Base-by-base conservation (phyloP, 2,888 invertebrate genomes). In the Crepidodera aurea region DNA sequence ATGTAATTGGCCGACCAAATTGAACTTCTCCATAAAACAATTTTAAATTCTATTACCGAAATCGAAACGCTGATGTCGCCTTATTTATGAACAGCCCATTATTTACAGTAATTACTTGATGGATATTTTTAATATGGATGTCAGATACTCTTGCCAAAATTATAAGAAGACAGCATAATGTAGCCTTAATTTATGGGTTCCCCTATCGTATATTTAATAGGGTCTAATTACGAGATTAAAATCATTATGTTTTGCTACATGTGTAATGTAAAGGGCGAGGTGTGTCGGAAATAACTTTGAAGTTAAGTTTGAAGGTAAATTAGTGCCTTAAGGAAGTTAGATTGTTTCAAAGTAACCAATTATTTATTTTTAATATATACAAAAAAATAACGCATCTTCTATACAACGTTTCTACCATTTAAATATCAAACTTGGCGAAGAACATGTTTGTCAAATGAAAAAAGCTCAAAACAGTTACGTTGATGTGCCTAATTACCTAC, bases 31-130 rank as follows among this genome's bases (percentile, higher is more conserved):
- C 48, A 48, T 48, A 48, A 48, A 48, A 48, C 48, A 27, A 27
- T 48, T 48, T 48, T 48, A 48, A 48, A 48, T 48, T 48, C 48
- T 48, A 48, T 48, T 48, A 48, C 27, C 48, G 27, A 48, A 48
- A 48, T 48, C 27, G 29, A 48, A 48, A 6, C 15, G 48, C 48
- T 48, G 48, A 27, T 48, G 48, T 48, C 48, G 46, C 25, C 48
- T 48, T 48, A 29, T 48, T 48, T 48, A 48, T 48, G 48, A 13
- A 48, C 27, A 13, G 27, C 15, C 48, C 48, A 48, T 48, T 27
- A 48, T 48, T 48, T 16, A 48, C 25, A 13, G 29, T 27, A 27
- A 48, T 48, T 48, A 29, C 27, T 7, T 13, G 48, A 48, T 25
- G 27, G 29, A 48, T 48, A 27, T 48, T 48, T 48, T 48, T 48